Percentiles rank a stretch among this genome's conserved stretches.
These are phyloP conservation scores for Cuculus canorus DNA, from an alignment of 2,797 vertebrate species.

Conservation along the genomic window DNA sequence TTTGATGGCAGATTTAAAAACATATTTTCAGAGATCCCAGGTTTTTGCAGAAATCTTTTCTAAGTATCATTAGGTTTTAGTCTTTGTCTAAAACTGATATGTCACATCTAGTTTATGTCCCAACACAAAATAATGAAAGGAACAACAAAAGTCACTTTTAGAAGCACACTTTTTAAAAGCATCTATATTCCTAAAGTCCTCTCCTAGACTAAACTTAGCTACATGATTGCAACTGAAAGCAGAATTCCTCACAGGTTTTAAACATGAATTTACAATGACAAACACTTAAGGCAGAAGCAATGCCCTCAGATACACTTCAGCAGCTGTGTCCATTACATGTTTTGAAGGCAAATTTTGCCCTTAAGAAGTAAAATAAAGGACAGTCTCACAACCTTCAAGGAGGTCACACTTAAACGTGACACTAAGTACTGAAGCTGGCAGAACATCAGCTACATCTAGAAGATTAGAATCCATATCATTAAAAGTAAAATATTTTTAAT, in stretches of 20 bases:
- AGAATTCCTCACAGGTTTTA: not conserved
- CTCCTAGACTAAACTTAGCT: not conserved
- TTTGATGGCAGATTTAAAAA: not conserved
- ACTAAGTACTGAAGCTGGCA: not conserved
- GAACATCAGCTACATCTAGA: not conserved
- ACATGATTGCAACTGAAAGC: not conserved
- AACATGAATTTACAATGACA: not conserved
- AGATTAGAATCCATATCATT: not conserved
- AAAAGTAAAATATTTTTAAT: not conserved
- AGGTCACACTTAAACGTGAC: not conserved
- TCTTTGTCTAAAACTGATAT: not conserved
- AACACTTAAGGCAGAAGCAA: not conserved
- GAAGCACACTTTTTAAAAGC: not conserved
- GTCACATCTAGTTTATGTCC: not conserved
- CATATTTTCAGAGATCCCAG: not conserved
- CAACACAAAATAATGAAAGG: not conserved
- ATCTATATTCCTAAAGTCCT: not conserved
- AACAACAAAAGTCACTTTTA: not conserved
- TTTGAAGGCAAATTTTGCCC: not conserved
- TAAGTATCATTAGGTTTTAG: not conserved
- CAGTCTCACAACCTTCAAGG: not conserved
- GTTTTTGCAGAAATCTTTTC: not conserved
- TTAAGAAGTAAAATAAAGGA: not conserved
- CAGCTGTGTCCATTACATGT: not conserved
- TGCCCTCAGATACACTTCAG: not conserved